These are phyloP conservation scores for Physocephala rufipes DNA, from an alignment of 2,888 invertebrate species.

Conservation along the genomic window DNA sequence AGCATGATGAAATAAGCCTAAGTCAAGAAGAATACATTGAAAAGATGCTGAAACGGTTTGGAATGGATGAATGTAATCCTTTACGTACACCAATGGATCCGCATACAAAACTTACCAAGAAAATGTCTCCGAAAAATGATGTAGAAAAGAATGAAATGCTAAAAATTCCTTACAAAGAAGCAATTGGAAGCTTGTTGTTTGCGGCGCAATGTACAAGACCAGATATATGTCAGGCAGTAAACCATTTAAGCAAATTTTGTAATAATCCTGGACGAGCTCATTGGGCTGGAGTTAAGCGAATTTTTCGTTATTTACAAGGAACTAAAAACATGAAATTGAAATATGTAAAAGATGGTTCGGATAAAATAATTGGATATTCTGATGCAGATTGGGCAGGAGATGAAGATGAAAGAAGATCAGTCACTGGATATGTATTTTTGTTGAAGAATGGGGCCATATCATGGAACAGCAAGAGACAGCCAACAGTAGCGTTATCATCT, in stretches of 20 bases:
- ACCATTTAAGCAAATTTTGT: too few species aligned
- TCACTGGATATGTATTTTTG: not conserved
- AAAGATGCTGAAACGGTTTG: slow-evolving; percentile 14
- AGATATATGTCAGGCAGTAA: too few species aligned
- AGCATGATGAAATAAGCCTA: not conserved
- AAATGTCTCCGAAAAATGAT: slow-evolving; percentile 41
- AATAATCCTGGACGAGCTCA: too few species aligned
- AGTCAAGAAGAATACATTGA: not conserved
- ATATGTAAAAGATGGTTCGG: not conserved
- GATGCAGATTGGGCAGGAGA: slow-evolving; percentile 32
- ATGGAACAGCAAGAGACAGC: slow-evolving; percentile 40
- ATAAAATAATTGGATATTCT: too few species aligned
- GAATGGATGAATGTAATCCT: slow-evolving; percentile 24
- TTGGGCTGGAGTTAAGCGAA: too few species aligned
- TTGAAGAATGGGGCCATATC: slow-evolving; percentile 38
- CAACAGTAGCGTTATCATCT: slow-evolving; percentile 41
- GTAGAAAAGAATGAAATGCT: slow-evolving; percentile 38
- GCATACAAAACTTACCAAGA: slow-evolving; percentile 35
- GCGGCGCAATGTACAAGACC: slow-evolving; percentile 35
- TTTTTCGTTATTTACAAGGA: too few species aligned
- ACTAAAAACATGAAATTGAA: not conserved
- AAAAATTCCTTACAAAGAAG: slow-evolving; percentile 42
- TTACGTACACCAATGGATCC: slow-evolving; percentile 9
- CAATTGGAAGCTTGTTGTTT: slow-evolving; percentile 41
- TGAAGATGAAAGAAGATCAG: slow-evolving; percentile 10